Conservation (phyloP, 2,113 vertebrate genomes). For the Herpailurus yagouaroundi region DNA sequence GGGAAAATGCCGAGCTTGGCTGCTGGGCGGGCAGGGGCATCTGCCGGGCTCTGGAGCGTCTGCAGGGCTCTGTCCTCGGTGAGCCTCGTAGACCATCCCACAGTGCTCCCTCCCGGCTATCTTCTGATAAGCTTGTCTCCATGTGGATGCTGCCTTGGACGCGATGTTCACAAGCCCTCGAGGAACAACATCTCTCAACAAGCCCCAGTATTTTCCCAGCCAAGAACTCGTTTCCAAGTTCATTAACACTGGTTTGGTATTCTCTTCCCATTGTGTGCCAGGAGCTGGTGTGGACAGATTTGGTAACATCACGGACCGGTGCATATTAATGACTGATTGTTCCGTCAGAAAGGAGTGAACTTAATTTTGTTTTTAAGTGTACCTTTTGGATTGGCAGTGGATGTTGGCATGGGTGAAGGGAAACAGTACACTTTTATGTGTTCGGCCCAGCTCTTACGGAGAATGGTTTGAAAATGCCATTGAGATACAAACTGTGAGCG, state of each 20-base stretch:
- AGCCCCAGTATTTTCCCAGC: background rate
- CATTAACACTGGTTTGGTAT: constrained; percentile 32
- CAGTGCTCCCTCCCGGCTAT: background rate
- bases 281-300: constrained; percentile 36
- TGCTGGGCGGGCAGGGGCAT: background rate
- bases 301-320: background rate
- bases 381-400: background rate
- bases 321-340: background rate
- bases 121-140: background rate
- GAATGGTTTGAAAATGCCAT: background rate
- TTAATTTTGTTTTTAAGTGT: background rate
- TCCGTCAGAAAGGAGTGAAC: background rate
- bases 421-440: background rate
- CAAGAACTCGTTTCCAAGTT: constrained; percentile 48
- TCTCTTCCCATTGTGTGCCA: constrained; percentile 22
- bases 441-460: background rate
- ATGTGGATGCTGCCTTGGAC: background rate
- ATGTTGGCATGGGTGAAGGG: background rate
- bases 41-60: background rate
- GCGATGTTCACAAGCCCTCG: background rate
- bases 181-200: background rate
- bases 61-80: background rate
- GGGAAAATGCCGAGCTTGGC: background rate
- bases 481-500: background rate
- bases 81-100: background rate